phyloP scores from a whole-genome alignment of 2,888 invertebrate genomes.

The Crioceris asparagi region DNA sequence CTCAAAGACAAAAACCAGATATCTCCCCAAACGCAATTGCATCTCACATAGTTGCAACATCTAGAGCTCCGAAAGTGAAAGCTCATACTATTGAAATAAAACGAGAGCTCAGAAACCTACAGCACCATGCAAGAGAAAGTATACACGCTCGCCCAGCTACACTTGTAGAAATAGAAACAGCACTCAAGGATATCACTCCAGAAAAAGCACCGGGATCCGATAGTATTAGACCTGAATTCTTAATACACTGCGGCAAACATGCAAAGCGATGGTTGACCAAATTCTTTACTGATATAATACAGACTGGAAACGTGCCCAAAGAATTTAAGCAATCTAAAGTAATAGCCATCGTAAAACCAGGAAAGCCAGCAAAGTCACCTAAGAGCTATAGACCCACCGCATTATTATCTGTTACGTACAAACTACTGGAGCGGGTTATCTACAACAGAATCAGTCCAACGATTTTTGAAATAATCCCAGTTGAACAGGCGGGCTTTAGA shows the following conservation, averaged over 20 bases:
- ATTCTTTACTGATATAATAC: conserved; percentile 5
- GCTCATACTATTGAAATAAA: conserved; percentile 9
- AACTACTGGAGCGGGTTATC: conserved; percentile 11
- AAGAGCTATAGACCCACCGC: conserved; percentile 6
- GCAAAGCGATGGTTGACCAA: conserved; percentile 6
- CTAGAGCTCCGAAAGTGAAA: conserved; percentile 9
- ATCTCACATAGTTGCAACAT: conserved; percentile 8
- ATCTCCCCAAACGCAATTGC: neutral
- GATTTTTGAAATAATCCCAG: conserved; percentile 8
- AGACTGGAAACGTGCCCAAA: conserved; percentile 2
- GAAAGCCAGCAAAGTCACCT: conserved; percentile 5
- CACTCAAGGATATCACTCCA: neutral
- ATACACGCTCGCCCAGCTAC: neutral
- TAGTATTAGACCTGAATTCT: conserved; percentile 8
- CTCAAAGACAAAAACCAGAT: neutral
- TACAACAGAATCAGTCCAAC: conserved; percentile 12
- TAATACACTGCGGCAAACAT: conserved; percentile 4
- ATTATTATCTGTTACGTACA: conserved; percentile 1
- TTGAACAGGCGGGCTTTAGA: conserved; percentile 18
- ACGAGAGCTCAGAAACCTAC: conserved; percentile 5
- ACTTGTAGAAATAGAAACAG: neutral
- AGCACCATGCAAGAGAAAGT: neutral
- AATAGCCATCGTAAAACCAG: conserved; percentile 11
- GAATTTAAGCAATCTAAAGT: conserved; percentile 5
- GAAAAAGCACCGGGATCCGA: conserved; percentile 8